Evolutionary conservation across 2,888 invertebrate genomes (phyloP).

Genomic region (Troilus luridus): DNA sequence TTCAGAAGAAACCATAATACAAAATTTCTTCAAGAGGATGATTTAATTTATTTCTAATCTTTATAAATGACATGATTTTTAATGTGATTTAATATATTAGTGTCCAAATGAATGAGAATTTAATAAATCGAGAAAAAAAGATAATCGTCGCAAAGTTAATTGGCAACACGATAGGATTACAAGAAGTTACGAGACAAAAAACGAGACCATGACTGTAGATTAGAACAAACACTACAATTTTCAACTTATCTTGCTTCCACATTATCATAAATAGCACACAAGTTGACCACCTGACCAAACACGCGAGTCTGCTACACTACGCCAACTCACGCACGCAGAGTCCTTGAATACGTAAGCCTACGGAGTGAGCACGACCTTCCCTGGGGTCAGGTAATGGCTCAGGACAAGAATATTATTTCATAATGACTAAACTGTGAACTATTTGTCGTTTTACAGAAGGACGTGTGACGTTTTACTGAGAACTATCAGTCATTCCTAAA

Average conservation of each 20-base stretch:
- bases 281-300: neutral
- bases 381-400: neutral
- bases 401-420: neutral
- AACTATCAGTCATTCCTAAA: no score
- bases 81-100: no score
- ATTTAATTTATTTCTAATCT: no score
- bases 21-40: no score
- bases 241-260: constrained; percentile 10
- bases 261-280: constrained; percentile 28
- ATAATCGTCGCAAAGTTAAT: constrained; percentile 3
- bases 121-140: neutral
- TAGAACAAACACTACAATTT: constrained; percentile 18
- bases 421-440: neutral
- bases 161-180: constrained; percentile 13
- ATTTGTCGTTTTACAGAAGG: no score
- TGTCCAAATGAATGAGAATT: neutral
- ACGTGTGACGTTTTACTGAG: no score
- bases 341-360: neutral
- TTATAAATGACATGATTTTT: no score
- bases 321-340: neutral
- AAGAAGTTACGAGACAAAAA: neutral
- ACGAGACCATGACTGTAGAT: constrained; percentile 2
- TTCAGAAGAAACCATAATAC: neutral
- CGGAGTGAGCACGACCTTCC: neutral
- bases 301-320: neutral